Base-by-base conservation (phyloP, 1,140 invertebrate species). In the Bombus difficillimus region DNA sequence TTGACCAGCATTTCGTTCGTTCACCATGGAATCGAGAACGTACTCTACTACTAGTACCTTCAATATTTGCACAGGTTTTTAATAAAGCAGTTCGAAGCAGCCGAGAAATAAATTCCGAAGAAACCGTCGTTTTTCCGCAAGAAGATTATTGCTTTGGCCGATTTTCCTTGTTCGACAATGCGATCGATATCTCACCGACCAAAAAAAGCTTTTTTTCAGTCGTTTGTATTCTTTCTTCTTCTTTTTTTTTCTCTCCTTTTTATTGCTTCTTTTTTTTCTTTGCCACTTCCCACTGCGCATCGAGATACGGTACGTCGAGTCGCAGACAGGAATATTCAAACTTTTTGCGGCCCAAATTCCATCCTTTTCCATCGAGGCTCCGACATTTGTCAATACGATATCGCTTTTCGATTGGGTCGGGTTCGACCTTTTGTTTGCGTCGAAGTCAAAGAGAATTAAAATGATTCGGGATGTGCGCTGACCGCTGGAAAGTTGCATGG, bases 31-130 rank as follows among this genome's bases (percentile, higher is more conserved):
- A 71, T 81, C 32, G 34, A 57, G 34, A 57, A 28, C 15, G 32
- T 72, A 8, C 37, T 72, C n/a, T 43, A 4, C n/a, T 43, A 4
- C 18, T 57, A 12, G 43, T 34, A 41, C 32, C 12, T 78, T 25
- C 62, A 5, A 79, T 79, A 66, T 80, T 68, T 69, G 32, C 78
- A n/a, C 37, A 32, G 28, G 3, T 43, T 74, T 62, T 73, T 72
- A 81, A 73, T 71, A 32, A 81, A 81, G 15, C 66, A 69, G 78
- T 71, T 69, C 41, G 62, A 68, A 28, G 32, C 78, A 69, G 6
- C 8, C 32, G 77, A 53, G 32, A 32, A 69, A 69, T 43, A 68
- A 80, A 53, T 69, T 39, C 25, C 13, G 28, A 53, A n/a, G 34
- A 53, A 15, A 6, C 6, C 25, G 13, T 25, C 39, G 13, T 72